phyloP scores from a whole-genome alignment of 64 coral and sea anemone species.

The Acropora tenuis region DNA sequence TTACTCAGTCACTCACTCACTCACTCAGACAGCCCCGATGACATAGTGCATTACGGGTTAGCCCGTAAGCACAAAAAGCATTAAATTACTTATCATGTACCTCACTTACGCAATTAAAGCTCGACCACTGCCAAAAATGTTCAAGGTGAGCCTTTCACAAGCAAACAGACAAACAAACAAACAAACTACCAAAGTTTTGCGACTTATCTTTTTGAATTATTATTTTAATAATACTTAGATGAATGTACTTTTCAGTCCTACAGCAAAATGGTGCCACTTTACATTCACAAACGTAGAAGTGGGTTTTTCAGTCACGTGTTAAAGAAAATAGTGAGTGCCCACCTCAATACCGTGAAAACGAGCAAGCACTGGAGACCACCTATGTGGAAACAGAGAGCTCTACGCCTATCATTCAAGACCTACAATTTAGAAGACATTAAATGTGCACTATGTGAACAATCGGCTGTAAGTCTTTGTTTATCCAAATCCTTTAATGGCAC shows the following conservation, averaged over 20 bases:
- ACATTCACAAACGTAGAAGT: conserved; percentile 33
- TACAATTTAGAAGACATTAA: conserved; percentile 27
- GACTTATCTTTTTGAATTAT: neutral
- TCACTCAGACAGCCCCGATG: too few relatives aligned
- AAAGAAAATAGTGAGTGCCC: conserved; percentile 38
- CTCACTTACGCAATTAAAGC: neutral
- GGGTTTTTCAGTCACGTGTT: conserved; percentile 7
- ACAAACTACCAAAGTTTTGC: neutral
- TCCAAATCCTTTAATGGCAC: conserved; percentile 24
- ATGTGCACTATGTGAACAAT: conserved; percentile 30
- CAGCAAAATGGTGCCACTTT: conserved; percentile 61
- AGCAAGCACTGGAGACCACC: conserved; percentile 42
- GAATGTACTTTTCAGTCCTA: neutral
- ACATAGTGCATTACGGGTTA: too few relatives aligned
- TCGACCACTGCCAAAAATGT: neutral
- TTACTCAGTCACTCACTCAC: too few relatives aligned
- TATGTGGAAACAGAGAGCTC: conserved; percentile 38
- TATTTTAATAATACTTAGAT: neutral
- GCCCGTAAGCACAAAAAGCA: too few relatives aligned
- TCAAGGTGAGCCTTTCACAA: neutral
- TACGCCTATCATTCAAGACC: conserved; percentile 47
- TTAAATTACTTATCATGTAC: too few relatives aligned
- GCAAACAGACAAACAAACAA: neutral
- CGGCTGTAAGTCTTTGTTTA: neutral
- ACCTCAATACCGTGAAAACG: conserved; percentile 27